Conservation (phyloP, 2,113 vertebrate species). For the Galbula dea region DNA sequence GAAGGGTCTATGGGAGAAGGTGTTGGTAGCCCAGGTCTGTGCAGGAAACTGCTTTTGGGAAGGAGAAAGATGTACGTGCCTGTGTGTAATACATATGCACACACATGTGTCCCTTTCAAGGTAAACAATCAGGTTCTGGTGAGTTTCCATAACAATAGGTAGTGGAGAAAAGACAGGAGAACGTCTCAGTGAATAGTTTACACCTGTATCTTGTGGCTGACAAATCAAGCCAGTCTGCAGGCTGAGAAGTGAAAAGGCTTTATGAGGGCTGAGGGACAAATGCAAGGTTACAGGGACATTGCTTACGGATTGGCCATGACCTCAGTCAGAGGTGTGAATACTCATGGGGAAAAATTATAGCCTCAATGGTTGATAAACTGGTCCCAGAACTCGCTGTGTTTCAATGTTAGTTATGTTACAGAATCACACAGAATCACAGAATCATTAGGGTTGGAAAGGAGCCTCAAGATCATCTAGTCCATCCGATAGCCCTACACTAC, state of each 20-base stretch:
- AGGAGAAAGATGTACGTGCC: too few species aligned
- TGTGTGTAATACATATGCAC: background rate
- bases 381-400: background rate
- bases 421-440: too few species aligned
- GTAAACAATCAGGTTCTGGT: background rate
- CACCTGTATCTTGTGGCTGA: rapidly evolving
- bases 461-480: too few species aligned
- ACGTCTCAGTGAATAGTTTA: background rate
- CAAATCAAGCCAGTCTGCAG: rapidly evolving
- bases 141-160: background rate
- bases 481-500: too few species aligned
- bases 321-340: background rate
- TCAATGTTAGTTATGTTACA: too few species aligned
- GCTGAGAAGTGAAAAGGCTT: background rate
- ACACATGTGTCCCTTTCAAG: rapidly evolving
- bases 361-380: background rate
- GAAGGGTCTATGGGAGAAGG: background rate
- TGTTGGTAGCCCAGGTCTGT: too few species aligned
- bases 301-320: background rate
- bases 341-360: background rate
- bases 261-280: background rate
- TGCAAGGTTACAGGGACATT: rapidly evolving
- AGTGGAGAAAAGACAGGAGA: background rate
- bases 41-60: background rate
- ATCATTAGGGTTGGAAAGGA: too few species aligned